Conservation (phyloP, 2,888 invertebrate species). For the Drosophila acutilabella region DNA sequence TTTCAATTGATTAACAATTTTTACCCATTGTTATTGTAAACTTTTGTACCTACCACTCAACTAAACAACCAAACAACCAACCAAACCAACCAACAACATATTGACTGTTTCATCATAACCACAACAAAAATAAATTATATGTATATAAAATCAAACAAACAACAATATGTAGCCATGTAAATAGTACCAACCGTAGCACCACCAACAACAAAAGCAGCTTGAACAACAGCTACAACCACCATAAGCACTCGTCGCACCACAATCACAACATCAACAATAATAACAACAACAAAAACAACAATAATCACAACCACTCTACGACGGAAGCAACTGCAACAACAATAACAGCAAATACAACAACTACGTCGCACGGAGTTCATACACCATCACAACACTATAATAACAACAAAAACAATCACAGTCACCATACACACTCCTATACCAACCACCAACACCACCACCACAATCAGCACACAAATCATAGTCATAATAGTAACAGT, state of each 20-base stretch:
- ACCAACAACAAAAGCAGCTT: slow-evolving; percentile 56
- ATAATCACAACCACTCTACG: slow-evolving; percentile 56
- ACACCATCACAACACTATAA: slow-evolving; percentile 44
- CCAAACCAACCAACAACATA: slow-evolving; percentile 59
- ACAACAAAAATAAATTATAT: slow-evolving; percentile 25
- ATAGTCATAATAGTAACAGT: slow-evolving; percentile 62
- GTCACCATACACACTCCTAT: slow-evolving; percentile 33
- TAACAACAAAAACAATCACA: slow-evolving; percentile 44
- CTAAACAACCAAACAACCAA: slow-evolving; percentile 39
- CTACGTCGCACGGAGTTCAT: slow-evolving; percentile 65
- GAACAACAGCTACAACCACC: slow-evolving; percentile 60
- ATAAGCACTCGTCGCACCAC: slow-evolving; percentile 62
- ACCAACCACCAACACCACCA: slow-evolving; percentile 11
- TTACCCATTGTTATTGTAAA: slow-evolving; percentile 78
- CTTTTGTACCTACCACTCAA: slow-evolving; percentile 67
- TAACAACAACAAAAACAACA: slow-evolving; percentile 57
- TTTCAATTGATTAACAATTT: slow-evolving; percentile 74
- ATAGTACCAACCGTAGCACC: slow-evolving; percentile 80
- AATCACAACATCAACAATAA: slow-evolving; percentile 55
- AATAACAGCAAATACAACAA: slow-evolving; percentile 28
- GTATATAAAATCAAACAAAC: slow-evolving; percentile 15
- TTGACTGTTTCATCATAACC: slow-evolving; percentile 69
- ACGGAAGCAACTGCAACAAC: slow-evolving; percentile 46
- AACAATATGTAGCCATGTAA: slow-evolving; percentile 80
- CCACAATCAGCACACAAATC: slow-evolving; percentile 39